phyloP scores from a whole-genome alignment of 1,140 invertebrate species.

The Nylanderia fulva region DNA sequence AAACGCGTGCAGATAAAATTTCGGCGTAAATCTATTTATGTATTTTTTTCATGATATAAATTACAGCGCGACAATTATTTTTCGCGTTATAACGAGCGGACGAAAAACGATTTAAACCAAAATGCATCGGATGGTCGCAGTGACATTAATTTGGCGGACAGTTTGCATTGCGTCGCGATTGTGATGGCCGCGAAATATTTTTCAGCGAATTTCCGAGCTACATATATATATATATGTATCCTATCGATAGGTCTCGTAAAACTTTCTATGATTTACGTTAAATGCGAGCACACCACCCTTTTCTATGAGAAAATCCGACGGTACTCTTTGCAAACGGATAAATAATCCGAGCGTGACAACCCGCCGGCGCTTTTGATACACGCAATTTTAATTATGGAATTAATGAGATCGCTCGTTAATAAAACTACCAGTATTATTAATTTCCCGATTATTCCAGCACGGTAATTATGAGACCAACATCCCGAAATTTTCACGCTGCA shows the following conservation, averaged over 20 bases:
- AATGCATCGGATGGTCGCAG: constrained; percentile 24
- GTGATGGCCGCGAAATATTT: constrained; percentile 49
- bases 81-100: constrained; percentile 34
- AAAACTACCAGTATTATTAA: constrained; percentile 57
- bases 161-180: constrained; percentile 39
- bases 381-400: constrained; percentile 57
- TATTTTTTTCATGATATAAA: constrained; percentile 38
- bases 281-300: background rate
- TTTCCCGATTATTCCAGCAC: constrained; percentile 42
- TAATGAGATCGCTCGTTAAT: constrained; percentile 58
- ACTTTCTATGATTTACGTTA: constrained; percentile 38
- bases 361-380: constrained; percentile 46
- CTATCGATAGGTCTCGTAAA: constrained; percentile 47
- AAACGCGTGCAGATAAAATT: constrained; percentile 36
- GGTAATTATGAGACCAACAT: constrained; percentile 45
- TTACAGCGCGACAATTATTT: constrained; percentile 51
- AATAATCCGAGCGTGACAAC: constrained; percentile 32
- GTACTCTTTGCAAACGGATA: constrained; percentile 37
- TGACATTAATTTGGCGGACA: constrained; percentile 39
- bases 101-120: constrained; percentile 47
- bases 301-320: constrained; percentile 1
- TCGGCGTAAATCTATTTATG: constrained; percentile 39
- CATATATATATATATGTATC: too few species aligned
- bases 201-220: constrained; percentile 9
- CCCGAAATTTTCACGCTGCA: constrained; percentile 32